phyloP scores from a whole-genome alignment of 1,140 invertebrate genomes.

The Teleogryllus occipitalis region DNA sequence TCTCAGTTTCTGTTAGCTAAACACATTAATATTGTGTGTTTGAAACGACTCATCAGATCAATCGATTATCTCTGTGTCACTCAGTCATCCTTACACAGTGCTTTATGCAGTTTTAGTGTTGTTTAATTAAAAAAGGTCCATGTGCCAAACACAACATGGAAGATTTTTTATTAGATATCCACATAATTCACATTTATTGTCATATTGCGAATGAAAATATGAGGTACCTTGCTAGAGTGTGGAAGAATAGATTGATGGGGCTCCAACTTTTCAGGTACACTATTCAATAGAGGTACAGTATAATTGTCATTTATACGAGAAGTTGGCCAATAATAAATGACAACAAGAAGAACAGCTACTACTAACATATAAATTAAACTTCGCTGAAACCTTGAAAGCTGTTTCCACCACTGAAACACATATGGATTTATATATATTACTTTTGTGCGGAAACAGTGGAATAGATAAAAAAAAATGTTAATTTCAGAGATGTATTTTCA shows the following conservation, averaged over 20 bases:
- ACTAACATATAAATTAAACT: conserved; percentile 57
- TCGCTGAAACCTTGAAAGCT: conserved; percentile 71
- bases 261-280: not conserved
- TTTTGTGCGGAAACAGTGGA: not conserved
- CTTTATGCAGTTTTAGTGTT: not conserved
- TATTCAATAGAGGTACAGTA: not conserved
- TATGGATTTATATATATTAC: conserved; percentile 8
- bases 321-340: conserved; percentile 46
- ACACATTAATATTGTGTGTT: not conserved
- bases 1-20: not conserved
- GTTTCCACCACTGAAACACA: conserved; percentile 65
- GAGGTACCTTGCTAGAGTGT: not conserved
- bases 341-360: conserved; percentile 41
- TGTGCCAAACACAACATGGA: not conserved
- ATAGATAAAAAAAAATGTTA: not conserved
- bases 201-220: not conserved
- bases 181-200: conserved; percentile 6
- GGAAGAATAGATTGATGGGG: not conserved
- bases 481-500: not conserved
- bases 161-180: not conserved
- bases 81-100: not conserved
- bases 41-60: not conserved
- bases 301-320: not conserved
- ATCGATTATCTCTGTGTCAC: not conserved
- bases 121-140: not conserved